Conservation (phyloP, 2,797 vertebrate genomes). For the Coregonus suidteri region DNA sequence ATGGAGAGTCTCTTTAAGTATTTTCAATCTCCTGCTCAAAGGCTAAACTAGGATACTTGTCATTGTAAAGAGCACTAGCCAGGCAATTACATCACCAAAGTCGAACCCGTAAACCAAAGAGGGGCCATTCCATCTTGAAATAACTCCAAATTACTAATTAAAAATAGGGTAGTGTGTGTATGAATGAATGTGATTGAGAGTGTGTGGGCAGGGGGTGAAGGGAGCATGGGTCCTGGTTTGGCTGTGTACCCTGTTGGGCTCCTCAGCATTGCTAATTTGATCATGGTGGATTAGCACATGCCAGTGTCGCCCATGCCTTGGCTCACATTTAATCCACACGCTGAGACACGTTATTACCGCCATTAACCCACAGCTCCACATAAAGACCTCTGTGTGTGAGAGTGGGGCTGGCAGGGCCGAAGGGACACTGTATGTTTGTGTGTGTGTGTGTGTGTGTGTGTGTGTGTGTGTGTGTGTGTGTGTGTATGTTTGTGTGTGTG, state of each 20-base stretch:
- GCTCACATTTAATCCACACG: slow-evolving; percentile 58
- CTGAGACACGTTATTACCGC: slow-evolving; percentile 52
- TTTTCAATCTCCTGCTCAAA: background rate
- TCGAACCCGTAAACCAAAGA: slow-evolving; percentile 32
- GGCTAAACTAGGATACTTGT: background rate
- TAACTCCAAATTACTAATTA: slow-evolving; percentile 24
- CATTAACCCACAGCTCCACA: slow-evolving; percentile 55
- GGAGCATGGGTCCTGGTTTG: slow-evolving; percentile 29
- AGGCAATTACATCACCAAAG: slow-evolving; percentile 50
- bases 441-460: slow-evolving; percentile 26
- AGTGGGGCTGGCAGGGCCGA: slow-evolving; percentile 47
- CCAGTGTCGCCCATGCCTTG: slow-evolving; percentile 51
- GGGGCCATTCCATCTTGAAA: slow-evolving; percentile 37
- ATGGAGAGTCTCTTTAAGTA: background rate
- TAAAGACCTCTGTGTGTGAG: slow-evolving; percentile 54
- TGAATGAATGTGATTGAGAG: slow-evolving; percentile 27
- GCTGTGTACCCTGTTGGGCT: slow-evolving; percentile 20
- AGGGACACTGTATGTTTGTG: background rate
- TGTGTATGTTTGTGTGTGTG: slow-evolving; percentile 20
- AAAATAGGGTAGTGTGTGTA: slow-evolving; percentile 34
- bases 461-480: slow-evolving; percentile 20
- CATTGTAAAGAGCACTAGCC: slow-evolving; percentile 36
- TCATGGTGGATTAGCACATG: slow-evolving; percentile 57
- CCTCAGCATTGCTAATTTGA: slow-evolving; percentile 33
- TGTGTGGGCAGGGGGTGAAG: slow-evolving; percentile 22